phyloP scores from a whole-genome alignment of 1,140 invertebrate genomes.

The Aradophagus sp. region DNA sequence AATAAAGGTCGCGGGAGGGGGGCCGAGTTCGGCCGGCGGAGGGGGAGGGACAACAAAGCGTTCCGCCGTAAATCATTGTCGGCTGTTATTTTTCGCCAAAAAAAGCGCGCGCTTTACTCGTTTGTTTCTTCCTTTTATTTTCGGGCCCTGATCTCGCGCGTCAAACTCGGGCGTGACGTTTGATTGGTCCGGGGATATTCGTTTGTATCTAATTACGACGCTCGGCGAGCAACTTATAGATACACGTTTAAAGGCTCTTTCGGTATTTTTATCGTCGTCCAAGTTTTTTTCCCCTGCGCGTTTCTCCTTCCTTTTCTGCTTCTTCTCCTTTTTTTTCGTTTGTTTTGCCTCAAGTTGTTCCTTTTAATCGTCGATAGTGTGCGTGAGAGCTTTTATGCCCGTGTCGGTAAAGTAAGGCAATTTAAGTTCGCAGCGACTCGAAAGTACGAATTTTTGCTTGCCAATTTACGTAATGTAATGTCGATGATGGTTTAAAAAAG shows the following conservation, averaged over 20 bases:
- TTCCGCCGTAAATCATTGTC: constrained; percentile 51
- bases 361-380: too few species aligned
- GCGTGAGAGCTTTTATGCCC: too few species aligned
- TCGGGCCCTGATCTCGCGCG: constrained; percentile 17
- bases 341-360: too few species aligned
- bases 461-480: too few species aligned
- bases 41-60: constrained; percentile 35
- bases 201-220: constrained; percentile 42
- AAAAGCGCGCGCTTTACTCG: constrained; percentile 12
- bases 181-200: constrained; percentile 35
- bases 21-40: not conserved
- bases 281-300: constrained; percentile 2
- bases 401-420: too few species aligned
- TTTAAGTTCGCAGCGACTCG: too few species aligned
- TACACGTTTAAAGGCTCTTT: constrained; percentile 25
- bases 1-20: too few species aligned
- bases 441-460: too few species aligned
- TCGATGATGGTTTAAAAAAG: too few species aligned
- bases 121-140: constrained; percentile 36
- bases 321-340: not conserved
- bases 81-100: constrained; percentile 47
- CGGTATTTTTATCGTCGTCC: constrained; percentile 21
- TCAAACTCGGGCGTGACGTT: constrained; percentile 35
- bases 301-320: constrained; percentile 3
- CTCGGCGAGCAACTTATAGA: constrained; percentile 30